Evolutionary conservation across 2,888 invertebrate species (phyloP), one percentile per base, ranked within the genome.

Genomic region (Steinernema carpocapsae): DNA sequence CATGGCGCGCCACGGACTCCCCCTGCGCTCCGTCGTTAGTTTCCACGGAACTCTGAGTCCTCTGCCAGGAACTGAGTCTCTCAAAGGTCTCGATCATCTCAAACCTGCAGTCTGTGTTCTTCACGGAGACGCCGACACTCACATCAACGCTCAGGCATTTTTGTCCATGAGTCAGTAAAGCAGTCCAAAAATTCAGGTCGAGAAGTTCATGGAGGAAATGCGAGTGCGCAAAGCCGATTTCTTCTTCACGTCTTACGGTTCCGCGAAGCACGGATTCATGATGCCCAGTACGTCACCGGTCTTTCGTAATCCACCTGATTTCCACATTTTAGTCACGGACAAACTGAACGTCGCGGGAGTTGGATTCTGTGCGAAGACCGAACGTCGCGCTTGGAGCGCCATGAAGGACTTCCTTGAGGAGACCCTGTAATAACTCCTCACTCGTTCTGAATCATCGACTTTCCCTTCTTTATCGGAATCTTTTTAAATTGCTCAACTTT

Each of bases 1-100:
- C 46, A 70, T 86, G 48, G 84, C 83, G 10, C 74, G 85, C 48
- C 78, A 78, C 52, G 76, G 81, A 24, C 48, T 76, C 0, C 77
- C 76, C 3, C 48, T 83, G 19, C 72, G 74, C 37, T 80, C 78
- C 14, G 84, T 79, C 43, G 84, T 85, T 3, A 84, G 84, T 26
- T 85, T 83, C 72, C 85, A 85, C 76, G 85, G 85, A 37, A 79
- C 84, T 7, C 74, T 84, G 37, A 73, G 43, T n/a, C 83, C 85
- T n/a, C 74, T 84, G 12, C 79, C 80, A 1, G 82, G 79, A 32
- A n/a, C 73, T 10, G 77, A 78, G 0, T 76, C 76, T 14, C 73
- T 70, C 42, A 79, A 74, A 14, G 76, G 74, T 26, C 64, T 52
- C 48, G 70, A 72, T 19, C 72, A 73, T 1, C 76, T 80, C 32